These are phyloP conservation scores for Galerucella calmariensis DNA, from an alignment of 2,888 invertebrate genomes.

Conservation along the genomic window DNA sequence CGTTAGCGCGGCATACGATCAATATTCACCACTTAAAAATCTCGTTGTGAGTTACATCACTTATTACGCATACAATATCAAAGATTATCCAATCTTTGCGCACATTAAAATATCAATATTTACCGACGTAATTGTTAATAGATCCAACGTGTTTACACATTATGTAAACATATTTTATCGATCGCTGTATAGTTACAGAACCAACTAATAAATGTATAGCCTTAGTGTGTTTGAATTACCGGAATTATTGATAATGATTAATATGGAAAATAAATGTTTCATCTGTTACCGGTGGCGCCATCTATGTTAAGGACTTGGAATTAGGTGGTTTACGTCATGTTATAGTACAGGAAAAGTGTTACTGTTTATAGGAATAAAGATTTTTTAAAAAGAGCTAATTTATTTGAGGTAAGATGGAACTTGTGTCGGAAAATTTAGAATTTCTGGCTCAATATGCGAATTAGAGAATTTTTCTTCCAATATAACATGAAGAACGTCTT, in stretches of 20 bases:
- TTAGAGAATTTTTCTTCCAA: too few species aligned
- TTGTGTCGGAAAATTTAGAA: too few species aligned
- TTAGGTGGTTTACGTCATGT: background rate
- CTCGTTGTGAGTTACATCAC: background rate
- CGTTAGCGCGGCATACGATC: background rate
- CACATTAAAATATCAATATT: conserved; percentile 6
- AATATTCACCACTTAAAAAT: background rate
- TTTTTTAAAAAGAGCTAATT: too few species aligned
- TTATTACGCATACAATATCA: conserved; percentile 2
- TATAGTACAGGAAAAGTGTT: background rate
- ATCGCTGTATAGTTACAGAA: background rate
- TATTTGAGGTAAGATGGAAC: too few species aligned
- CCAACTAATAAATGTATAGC: background rate
- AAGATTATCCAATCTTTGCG: background rate
- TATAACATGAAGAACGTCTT: too few species aligned
- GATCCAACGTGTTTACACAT: background rate
- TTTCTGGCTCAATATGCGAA: too few species aligned
- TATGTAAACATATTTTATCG: background rate
- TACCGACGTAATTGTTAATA: background rate
- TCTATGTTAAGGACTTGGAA: background rate
- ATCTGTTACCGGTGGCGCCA: background rate
- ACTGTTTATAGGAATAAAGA: background rate
- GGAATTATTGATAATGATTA: background rate
- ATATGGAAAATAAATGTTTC: background rate
- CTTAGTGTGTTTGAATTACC: background rate